Evolutionary conservation across 2,113 vertebrate genomes (phyloP).

Genomic region (Laterallus jamaicensis): DNA sequence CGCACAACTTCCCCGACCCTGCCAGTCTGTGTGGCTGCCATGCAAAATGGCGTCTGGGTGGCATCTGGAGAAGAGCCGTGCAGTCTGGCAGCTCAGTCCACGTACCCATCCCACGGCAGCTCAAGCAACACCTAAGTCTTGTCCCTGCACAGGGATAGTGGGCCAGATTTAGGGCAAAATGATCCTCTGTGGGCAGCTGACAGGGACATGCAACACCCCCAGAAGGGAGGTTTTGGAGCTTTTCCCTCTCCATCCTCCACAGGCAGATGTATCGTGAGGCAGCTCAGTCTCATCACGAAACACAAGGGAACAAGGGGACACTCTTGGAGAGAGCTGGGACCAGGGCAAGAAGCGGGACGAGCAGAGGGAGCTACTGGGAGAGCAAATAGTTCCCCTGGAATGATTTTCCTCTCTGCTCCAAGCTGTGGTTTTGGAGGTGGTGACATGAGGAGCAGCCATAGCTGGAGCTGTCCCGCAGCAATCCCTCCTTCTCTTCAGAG

Average conservation of each 20-base stretch:
- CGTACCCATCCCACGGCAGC: fast-evolving
- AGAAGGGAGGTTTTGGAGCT: background rate
- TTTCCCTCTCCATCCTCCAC: no score
- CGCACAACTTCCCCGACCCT: background rate
- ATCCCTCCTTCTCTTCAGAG: background rate
- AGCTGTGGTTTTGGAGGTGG: background rate
- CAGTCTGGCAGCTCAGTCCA: background rate
- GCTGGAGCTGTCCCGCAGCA: background rate
- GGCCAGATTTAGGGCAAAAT: fast-evolving
- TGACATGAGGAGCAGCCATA: fast-evolving
- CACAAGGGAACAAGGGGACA: fast-evolving
- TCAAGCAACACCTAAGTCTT: background rate
- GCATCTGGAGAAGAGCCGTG: background rate
- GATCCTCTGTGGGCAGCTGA: background rate
- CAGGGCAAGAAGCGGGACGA: fast-evolving
- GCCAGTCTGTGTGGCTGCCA: fast-evolving
- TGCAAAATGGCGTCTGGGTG: fast-evolving
- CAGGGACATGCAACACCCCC: fast-evolving
- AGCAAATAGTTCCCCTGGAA: background rate
- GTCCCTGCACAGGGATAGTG: fast-evolving
- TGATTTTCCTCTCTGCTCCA: fast-evolving
- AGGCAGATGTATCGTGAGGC: fast-evolving
- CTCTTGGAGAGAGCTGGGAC: background rate
- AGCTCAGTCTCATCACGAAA: background rate
- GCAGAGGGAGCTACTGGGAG: background rate